These are phyloP conservation scores for Fregata magnificens DNA, from an alignment of 2,113 vertebrate genomes.

Conservation along the genomic window DNA sequence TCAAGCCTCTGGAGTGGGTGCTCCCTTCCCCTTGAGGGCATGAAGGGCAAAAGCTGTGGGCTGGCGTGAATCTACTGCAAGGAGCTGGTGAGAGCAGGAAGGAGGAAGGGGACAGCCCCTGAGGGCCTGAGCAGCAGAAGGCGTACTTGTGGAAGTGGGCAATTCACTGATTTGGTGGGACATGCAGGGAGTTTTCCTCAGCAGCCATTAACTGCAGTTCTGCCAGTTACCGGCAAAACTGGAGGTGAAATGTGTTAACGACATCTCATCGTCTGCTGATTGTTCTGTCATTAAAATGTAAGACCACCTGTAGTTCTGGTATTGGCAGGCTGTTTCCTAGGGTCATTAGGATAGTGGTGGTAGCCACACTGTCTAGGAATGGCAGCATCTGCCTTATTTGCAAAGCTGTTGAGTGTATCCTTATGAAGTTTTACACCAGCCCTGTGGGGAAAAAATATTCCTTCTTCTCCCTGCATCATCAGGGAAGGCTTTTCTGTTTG, in stretches of 20 bases:
- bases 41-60: neutral
- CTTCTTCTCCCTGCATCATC: neutral
- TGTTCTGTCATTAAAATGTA: neutral
- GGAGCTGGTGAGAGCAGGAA: neutral
- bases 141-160: neutral
- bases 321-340: neutral
- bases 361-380: neutral
- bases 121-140: neutral
- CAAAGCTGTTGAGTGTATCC: neutral
- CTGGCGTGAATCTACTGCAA: neutral
- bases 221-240: neutral
- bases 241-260: conserved; percentile 4
- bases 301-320: neutral
- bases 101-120: neutral
- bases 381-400: neutral
- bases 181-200: neutral
- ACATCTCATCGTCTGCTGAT: conserved; percentile 26
- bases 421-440: neutral
- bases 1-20: neutral
- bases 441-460: neutral
- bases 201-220: neutral
- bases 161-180: neutral
- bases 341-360: neutral
- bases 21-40: neutral
- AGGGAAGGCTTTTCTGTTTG: neutral